Conservation (phyloP, 2,888 invertebrate species). For the Chymomyza caudatula region DNA sequence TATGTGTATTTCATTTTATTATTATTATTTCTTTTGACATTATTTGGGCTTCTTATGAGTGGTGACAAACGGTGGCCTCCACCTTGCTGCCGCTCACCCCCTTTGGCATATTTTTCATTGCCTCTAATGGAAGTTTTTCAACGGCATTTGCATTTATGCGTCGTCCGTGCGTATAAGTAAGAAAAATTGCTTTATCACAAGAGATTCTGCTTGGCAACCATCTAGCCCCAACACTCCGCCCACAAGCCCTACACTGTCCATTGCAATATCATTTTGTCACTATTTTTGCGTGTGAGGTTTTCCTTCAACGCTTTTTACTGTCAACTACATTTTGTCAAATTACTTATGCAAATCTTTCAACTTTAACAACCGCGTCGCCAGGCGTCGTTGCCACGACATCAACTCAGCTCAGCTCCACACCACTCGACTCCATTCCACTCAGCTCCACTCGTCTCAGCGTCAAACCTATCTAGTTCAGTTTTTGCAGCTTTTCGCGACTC, state of each 20-base stretch:
- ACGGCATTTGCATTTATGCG: slow-evolving; percentile 17
- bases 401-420: slow-evolving; percentile 3
- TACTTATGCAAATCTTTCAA: slow-evolving; percentile 74
- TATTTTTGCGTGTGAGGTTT: slow-evolving; percentile 34
- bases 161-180: slow-evolving; percentile 48
- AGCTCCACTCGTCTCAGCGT: background rate
- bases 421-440: background rate
- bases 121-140: slow-evolving; percentile 14
- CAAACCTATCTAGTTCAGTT: background rate
- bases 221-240: slow-evolving; percentile 1
- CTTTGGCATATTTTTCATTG: background rate
- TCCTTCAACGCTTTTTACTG: slow-evolving; percentile 62
- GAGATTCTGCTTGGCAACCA: slow-evolving; percentile 36
- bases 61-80: background rate
- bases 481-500: background rate
- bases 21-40: background rate
- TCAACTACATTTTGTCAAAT: slow-evolving; percentile 74
- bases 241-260: background rate
- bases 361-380: slow-evolving; percentile 55
- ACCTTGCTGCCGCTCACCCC: background rate
- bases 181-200: slow-evolving; percentile 60
- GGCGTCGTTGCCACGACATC: slow-evolving; percentile 55
- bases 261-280: slow-evolving; percentile 42
- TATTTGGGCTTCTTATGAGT: background rate
- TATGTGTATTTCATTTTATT: background rate